These are phyloP conservation scores for Lacerta agilis DNA, from an alignment of 2,797 vertebrate genomes.

Conservation along the genomic window DNA sequence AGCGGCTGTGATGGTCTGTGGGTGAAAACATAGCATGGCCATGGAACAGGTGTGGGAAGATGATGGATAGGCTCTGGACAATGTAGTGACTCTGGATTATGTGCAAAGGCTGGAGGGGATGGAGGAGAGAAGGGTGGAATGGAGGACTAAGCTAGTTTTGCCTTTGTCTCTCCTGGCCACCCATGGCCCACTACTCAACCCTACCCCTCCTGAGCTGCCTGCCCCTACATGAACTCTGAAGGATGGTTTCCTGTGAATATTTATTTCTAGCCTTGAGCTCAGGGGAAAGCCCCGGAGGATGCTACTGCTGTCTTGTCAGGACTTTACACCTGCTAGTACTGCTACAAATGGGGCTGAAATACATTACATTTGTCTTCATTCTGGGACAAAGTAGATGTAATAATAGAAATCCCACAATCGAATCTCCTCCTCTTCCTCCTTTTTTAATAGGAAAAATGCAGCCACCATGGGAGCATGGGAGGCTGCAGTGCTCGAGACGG, in stretches of 20 bases:
- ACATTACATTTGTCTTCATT: background rate
- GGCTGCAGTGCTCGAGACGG: too few relatives aligned
- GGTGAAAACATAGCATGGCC: background rate
- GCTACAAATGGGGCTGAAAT: background rate
- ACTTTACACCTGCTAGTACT: conserved; percentile 3
- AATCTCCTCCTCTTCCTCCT: background rate
- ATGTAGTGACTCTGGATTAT: background rate
- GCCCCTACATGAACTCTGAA: conserved; percentile 9
- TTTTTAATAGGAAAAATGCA: background rate
- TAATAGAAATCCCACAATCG: background rate
- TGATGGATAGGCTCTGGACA: background rate
- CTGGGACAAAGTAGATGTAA: background rate
- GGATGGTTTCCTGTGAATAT: conserved; percentile 23
- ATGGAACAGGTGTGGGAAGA: conserved; percentile 1
- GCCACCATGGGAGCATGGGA: too few relatives aligned
- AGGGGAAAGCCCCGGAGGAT: background rate
- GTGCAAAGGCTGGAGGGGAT: background rate
- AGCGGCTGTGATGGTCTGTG: background rate
- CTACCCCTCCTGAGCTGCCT: background rate
- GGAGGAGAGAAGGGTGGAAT: background rate
- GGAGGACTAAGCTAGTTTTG: background rate
- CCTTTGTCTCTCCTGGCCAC: background rate
- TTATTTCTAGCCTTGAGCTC: conserved; percentile 22
- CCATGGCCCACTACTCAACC: background rate
- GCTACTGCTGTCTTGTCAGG: conserved; percentile 5